Percentiles rank a stretch among this genome's conserved stretches.
phyloP scores from a whole-genome alignment of 2,888 invertebrate genomes.

The Leptopterna dolabrata region DNA sequence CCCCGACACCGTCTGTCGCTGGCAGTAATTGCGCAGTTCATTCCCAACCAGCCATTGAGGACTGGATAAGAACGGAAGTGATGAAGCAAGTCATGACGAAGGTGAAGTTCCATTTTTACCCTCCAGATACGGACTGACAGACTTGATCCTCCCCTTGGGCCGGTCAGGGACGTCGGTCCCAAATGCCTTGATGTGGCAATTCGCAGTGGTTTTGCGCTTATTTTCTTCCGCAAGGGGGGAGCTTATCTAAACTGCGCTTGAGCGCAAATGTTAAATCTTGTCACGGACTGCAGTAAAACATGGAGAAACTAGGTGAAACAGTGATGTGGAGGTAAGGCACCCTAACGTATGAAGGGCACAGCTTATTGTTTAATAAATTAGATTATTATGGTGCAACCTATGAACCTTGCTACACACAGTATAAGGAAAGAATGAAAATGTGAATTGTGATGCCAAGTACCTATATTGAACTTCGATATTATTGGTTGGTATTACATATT shows the following conservation, averaged over 20 bases:
- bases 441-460: no score
- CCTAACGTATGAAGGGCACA: no score
- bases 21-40: background rate
- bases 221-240: background rate
- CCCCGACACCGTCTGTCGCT: background rate
- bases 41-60: background rate
- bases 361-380: no score
- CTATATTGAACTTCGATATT: no score
- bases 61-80: slow-evolving; percentile 4
- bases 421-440: no score
- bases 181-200: background rate
- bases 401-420: no score
- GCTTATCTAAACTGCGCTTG: background rate
- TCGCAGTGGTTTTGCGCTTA: background rate
- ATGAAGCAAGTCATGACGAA: slow-evolving; percentile 15
- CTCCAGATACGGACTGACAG: background rate
- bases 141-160: background rate
- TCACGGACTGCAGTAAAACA: background rate
- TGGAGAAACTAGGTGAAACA: background rate
- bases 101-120: slow-evolving; percentile 36
- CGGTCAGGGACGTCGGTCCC: background rate
- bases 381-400: no score
- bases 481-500: no score
- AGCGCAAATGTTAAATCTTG: background rate
- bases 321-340: no score